Base-by-base conservation (phyloP, 2,113 vertebrate genomes). In the Pyxicephalus adspersus region DNA sequence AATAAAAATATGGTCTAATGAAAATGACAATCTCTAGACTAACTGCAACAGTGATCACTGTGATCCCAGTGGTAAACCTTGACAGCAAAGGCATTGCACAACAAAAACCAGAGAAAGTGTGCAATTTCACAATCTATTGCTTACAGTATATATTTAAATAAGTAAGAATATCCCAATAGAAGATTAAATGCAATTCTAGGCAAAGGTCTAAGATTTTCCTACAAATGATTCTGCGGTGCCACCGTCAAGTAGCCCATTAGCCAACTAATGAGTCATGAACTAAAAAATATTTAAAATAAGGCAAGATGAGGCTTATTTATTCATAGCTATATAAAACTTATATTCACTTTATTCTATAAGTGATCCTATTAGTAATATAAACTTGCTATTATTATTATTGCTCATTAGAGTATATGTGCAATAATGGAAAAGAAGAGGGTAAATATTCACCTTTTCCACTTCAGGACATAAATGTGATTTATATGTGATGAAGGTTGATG, bases 161-260 rank as follows among this genome's bases (percentile, higher is more conserved):
- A 13, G 6, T 45, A 45, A 45, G 38, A 45, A 45, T 45, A 45
- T 13, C 38, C 38, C 17, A 25, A 26, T 26, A 11, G 58, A 76
- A n/a, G 74, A 64, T 28, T 51, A 64, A 63, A 28, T 19, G n/a
- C 19, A 61, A 22, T 76, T 31, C 55, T 60, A 38, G 20, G 58
- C 20, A 57, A 45, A 16, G 52, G 26, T n/a, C 15, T 73, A 23
- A 34, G 19, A 65, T 34, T n/a, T 26, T 31, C 31, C 13, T 29
- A 18, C 64, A 65, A 50, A 63, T 38, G 61, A 63, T 61, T 75
- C 25, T 31, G 5, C 31, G 16, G 34, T 45, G 23, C 6, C 29
- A 38, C 20, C 61, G 72, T 75, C 72, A 61, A 23, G 55, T 75
- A 75, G 31, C 19, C 57, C 57, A 76, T 76, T 61, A 76, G 57